Percentiles rank a stretch among this genome's conserved stretches.
phyloP scores from a whole-genome alignment of 1,140 invertebrate genomes.

The Aphelinus atriplicis region DNA sequence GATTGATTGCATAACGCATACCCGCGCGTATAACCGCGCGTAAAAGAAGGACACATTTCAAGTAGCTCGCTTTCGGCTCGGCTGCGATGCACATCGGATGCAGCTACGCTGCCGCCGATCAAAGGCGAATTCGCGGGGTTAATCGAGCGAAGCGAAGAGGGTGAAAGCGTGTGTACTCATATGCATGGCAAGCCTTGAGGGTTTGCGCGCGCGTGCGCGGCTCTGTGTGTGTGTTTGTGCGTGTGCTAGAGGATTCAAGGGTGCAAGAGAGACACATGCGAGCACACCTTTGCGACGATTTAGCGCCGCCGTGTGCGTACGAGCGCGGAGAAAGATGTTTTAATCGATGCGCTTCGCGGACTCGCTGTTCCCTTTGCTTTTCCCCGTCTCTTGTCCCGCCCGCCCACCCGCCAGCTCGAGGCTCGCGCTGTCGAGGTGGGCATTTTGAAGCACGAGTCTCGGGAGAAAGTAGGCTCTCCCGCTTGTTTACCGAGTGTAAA shows the following conservation, averaged over 20 bases:
- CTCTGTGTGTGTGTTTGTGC: neutral
- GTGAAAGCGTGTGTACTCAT: neutral
- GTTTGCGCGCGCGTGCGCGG: neutral
- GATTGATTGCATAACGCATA: no score
- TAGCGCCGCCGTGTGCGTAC: neutral
- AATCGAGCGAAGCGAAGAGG: slow-evolving; percentile 28
- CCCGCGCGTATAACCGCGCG: no score
- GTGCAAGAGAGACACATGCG: neutral
- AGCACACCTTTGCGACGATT: no score
- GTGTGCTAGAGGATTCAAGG: neutral
- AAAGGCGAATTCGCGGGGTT: slow-evolving; percentile 28
- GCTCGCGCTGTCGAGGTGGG: no score
- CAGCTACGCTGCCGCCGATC: slow-evolving; percentile 5
- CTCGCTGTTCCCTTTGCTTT: no score
- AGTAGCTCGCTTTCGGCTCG: slow-evolving; percentile 9
- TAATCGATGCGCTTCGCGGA: neutral
- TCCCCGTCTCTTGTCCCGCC: no score
- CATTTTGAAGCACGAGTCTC: no score
- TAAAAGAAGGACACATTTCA: slow-evolving; percentile 20
- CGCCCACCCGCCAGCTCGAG: no score
- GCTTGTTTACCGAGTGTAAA: no score
- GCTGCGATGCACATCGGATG: slow-evolving; percentile 20
- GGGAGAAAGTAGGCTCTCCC: no score
- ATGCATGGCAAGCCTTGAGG: neutral
- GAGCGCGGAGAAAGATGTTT: slow-evolving; percentile 10